These are phyloP conservation scores for Trematocara marginatum DNA, from an alignment of 2,113 vertebrate genomes.

Conservation along the genomic window DNA sequence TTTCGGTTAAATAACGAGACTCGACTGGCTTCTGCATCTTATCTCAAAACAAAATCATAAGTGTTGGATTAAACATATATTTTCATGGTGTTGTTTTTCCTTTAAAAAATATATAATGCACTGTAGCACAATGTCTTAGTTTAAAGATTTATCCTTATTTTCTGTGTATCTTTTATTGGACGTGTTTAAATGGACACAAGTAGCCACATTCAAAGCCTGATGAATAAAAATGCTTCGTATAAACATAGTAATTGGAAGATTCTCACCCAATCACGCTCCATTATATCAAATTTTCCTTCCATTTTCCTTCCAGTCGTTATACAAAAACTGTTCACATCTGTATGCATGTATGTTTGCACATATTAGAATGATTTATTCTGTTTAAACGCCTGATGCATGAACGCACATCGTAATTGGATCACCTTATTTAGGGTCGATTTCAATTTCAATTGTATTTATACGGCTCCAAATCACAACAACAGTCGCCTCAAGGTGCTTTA, in stretches of 20 bases:
- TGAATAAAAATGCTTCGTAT: background rate
- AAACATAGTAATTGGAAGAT: background rate
- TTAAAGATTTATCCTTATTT: background rate
- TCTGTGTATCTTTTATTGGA: background rate
- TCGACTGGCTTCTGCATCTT: background rate
- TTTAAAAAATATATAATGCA: background rate
- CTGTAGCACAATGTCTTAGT: background rate
- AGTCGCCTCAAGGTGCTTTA: fast-evolving
- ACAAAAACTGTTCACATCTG: background rate
- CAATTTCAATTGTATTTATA: background rate
- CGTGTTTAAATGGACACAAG: background rate
- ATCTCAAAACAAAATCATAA: background rate
- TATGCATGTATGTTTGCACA: background rate
- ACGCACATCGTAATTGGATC: fast-evolving
- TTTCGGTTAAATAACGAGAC: background rate
- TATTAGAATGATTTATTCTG: background rate
- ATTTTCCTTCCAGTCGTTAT: background rate
- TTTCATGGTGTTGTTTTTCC: background rate
- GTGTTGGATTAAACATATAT: background rate
- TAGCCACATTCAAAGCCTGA: background rate
- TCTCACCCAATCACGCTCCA: background rate
- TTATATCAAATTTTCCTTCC: background rate
- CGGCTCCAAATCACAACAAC: background rate
- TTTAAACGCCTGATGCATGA: background rate
- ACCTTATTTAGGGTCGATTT: background rate